Base-by-base conservation (phyloP, 2,888 invertebrate genomes). In the Melanargia galathea region DNA sequence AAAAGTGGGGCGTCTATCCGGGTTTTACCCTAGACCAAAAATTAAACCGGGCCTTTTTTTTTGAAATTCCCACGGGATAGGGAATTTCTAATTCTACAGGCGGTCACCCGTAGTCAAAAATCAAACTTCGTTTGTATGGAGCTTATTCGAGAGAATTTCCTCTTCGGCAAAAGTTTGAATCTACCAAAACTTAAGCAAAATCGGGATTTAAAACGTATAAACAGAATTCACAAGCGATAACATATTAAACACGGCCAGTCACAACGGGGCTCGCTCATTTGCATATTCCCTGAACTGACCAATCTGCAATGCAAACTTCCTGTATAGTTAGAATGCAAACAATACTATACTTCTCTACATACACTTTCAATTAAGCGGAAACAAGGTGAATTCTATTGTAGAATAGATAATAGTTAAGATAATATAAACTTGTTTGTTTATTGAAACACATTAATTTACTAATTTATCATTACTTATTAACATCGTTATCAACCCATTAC, bases 241-340 rank as follows among this genome's bases (percentile, higher is more conserved):
- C 58, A 22, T 49, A 52, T 57, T 57, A 59, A 67, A 62, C 58
- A 60, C 49, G 56, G 52, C 63, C 61, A 40, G 55, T 63, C 51
- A 51, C 51, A 11, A 33, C 51, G 33, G 70, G 78, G 65, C 69
- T 62, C 67, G 68, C 69, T 75, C 80, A 86, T 87, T 87, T 84
- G 83, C 86, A 87, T 87, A 83, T 86, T 81, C 84, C 82, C 82
- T 81, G 79, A 81, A 82, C 83, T 76, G 79, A 76, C 80, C 87
- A 86, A 87, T 87, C 85, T 87, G 84, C 83, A 87, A 79, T 87
- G 87, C 87, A 86, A 87, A 86, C 87, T 80, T 77, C 72, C 75
- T 70, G 74, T 75, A 77, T 76, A 78, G n/a, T n/a, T n/a, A n/a
- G 74, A 76, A 79, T 82, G 83, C 80, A 78, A 80, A 79, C 80